Evolutionary conservation across 1,140 invertebrate species (phyloP), one percentile per base, ranked within the genome.

Genomic region (Drosophila obscura): DNA sequence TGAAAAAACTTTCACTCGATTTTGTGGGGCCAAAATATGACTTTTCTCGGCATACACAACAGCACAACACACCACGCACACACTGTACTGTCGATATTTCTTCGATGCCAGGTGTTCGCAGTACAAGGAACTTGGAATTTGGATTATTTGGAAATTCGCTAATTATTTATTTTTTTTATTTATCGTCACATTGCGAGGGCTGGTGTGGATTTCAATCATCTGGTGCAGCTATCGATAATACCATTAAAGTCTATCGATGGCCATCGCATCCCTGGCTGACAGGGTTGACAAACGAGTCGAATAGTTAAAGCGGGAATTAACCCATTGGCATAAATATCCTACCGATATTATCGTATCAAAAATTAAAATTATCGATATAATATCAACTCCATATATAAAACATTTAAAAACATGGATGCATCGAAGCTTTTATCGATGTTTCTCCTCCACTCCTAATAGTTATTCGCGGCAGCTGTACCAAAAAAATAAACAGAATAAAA

Each of bases 1-100:
- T 65, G 66, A 72, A 78, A 81, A 79, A 85, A 85, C 82, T 85
- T 85, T 85, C 82, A 85, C 82, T 85, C 60, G 76, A 65, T 71
- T 65, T 76, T 80, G 55, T 22, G 13, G 61, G 44, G 43, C 24
- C 28, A 26, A 16, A 39, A 56, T 22, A 48, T 24, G n/a, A 57
- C 15, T 16, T 16, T 31, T 22, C 19, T 31, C 44, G 6, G 58
- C 57, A 64, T 61, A 31, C 58, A 46, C 69, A 63, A 45, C 39
- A 41, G 45, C 53, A 50, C 39, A 31, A 51, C 53, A 50, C 41
- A 62, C 43, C 71, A 72, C 67, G 49, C 68, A 72, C 66, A 58
- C 35, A 41, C 35, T 53, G 26, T 16, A 9, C 31, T 31, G 13
- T 19, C 11, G 41, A 19, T 24, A 6, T 11, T 9, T 22, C 13